Conservation (phyloP, 2,888 invertebrate genomes). For the Dicyrtomina minuta region DNA sequence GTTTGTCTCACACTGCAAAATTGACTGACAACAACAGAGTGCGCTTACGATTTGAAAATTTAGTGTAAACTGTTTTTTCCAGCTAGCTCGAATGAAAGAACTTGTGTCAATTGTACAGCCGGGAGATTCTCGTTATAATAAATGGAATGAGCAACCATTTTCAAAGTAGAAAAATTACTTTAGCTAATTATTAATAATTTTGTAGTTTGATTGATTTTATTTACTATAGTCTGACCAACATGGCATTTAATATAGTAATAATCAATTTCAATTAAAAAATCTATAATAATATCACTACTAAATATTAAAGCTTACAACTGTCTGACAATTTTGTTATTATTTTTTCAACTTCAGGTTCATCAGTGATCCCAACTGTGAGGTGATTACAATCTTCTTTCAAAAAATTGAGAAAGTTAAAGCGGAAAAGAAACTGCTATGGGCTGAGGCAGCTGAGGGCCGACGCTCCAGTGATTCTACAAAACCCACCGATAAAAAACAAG, state of each 20-base stretch:
- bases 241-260: not conserved
- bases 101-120: conserved; percentile 39
- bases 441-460: conserved; percentile 27
- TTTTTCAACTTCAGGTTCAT: conserved; percentile 36
- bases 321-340: not conserved
- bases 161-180: conserved; percentile 17
- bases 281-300: not conserved
- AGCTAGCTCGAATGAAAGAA: conserved; percentile 45
- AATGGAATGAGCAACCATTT: conserved; percentile 43
- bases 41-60: not conserved
- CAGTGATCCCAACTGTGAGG: conserved; percentile 36
- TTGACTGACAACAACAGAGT: no score
- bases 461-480: not conserved
- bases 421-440: conserved; percentile 43
- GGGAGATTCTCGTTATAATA: conserved; percentile 45
- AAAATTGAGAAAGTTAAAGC: conserved; percentile 38
- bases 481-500: not conserved
- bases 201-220: not conserved
- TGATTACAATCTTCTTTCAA: conserved; percentile 43
- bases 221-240: not conserved
- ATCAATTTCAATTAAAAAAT: not conserved
- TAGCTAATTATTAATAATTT: not conserved
- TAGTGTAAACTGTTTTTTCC: not conserved
- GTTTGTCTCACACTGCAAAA: no score
- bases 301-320: not conserved